Evolutionary conservation across 2,113 vertebrate species (phyloP).

Genomic region (Epinephelus cyanopodus): DNA sequence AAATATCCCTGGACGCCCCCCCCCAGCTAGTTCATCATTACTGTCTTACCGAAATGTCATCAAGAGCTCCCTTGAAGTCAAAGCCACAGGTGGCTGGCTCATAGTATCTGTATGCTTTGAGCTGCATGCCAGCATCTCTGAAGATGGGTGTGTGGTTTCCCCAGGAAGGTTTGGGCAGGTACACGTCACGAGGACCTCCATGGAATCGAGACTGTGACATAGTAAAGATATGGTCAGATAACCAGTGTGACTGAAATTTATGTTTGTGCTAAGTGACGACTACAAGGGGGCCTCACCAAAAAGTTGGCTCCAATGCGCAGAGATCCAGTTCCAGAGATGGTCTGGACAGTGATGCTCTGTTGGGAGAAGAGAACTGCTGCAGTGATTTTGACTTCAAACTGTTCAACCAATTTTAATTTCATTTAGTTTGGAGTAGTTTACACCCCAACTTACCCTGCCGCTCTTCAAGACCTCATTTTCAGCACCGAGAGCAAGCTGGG

Average conservation of each 20-base stretch:
- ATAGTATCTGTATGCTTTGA: slow-evolving; percentile 95
- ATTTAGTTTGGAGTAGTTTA: neutral
- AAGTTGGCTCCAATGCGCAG: slow-evolving; percentile 94
- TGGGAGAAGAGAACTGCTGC: slow-evolving; percentile 17
- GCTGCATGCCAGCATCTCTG: slow-evolving; percentile 94
- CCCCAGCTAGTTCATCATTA: neutral
- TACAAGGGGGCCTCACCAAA: slow-evolving; percentile 85
- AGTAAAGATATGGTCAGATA: slow-evolving; percentile 10
- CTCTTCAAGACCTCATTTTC: slow-evolving; percentile 91
- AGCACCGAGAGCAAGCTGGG: slow-evolving; percentile 90
- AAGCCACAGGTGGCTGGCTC: slow-evolving; percentile 96
- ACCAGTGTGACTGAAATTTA: neutral
- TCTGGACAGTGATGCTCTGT: slow-evolving; percentile 94
- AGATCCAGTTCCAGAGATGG: slow-evolving; percentile 97
- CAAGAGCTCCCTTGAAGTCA: slow-evolving; percentile 93
- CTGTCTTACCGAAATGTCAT: slow-evolving; percentile 94
- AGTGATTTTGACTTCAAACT: slow-evolving; percentile 4
- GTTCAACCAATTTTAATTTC: neutral
- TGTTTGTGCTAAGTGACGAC: neutral
- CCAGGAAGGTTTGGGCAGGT: slow-evolving; percentile 96
- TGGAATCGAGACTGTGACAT: slow-evolving; percentile 92
- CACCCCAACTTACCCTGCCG: slow-evolving; percentile 87
- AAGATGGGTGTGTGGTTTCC: slow-evolving; percentile 99
- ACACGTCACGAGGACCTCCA: slow-evolving; percentile 89
- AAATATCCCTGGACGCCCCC: neutral